Conservation (phyloP, 1,140 invertebrate species). For the Drosophila nasuta region DNA sequence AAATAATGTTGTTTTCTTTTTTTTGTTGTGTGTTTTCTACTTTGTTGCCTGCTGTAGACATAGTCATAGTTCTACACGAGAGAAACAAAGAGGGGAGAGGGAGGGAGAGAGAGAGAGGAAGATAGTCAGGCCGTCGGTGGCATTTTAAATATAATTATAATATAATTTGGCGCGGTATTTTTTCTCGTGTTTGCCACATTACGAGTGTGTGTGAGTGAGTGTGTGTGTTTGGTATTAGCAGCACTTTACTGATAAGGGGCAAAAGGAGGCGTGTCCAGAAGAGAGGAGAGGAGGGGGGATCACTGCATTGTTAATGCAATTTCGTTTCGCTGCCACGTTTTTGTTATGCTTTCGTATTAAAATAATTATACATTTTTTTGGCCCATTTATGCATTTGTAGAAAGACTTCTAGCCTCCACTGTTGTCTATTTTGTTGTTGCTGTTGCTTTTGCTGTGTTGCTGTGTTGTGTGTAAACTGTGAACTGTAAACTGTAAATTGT, state of each 20-base stretch:
- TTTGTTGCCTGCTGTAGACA: slow-evolving; percentile 32
- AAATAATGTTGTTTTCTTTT: slow-evolving; percentile 19
- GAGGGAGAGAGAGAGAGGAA: not conserved
- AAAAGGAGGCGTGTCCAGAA: no score
- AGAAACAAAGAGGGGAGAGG: slow-evolving; percentile 14
- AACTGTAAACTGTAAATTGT: slow-evolving; percentile 65
- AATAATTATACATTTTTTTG: slow-evolving; percentile 80
- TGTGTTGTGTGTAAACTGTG: slow-evolving; percentile 39
- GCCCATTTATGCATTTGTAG: slow-evolving; percentile 61
- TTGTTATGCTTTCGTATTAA: slow-evolving; percentile 77
- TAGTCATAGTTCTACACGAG: slow-evolving; percentile 28
- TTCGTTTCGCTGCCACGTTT: slow-evolving; percentile 69
- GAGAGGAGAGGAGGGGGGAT: not conserved
- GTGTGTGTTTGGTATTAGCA: slow-evolving; percentile 53
- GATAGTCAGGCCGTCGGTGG: slow-evolving; percentile 52
- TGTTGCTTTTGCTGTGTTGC: slow-evolving; percentile 4
- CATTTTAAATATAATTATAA: slow-evolving; percentile 84
- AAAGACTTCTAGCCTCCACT: slow-evolving; percentile 51
- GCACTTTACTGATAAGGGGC: slow-evolving; percentile 32
- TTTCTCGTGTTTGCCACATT: slow-evolving; percentile 54
- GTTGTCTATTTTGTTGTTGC: slow-evolving; percentile 42
- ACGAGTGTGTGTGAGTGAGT: slow-evolving; percentile 34
- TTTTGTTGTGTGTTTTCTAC: not conserved
- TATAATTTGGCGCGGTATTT: slow-evolving; percentile 79
- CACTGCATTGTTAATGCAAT: slow-evolving; percentile 80